Percentiles rank a stretch among this genome's conserved stretches.
phyloP scores from a whole-genome alignment of 2,888 invertebrate species.

The Phalangium opilio region DNA sequence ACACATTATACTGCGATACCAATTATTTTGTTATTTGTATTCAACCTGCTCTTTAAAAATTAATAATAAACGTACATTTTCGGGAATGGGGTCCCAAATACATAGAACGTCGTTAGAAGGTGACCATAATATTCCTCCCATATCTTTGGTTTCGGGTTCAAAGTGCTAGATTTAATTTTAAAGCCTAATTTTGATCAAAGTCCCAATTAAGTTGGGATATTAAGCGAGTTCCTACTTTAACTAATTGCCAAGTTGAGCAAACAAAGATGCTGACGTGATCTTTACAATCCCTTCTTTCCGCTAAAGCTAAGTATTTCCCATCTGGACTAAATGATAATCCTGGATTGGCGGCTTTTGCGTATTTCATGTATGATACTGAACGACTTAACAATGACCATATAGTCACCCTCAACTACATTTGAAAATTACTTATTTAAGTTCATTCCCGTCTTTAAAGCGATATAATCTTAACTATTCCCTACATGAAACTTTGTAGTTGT shows the following conservation, averaged over 20 bases:
- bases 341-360: conserved; percentile 30
- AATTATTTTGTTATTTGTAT: background rate
- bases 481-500: conserved; percentile 39
- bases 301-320: conserved; percentile 33
- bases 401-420: conserved; percentile 31
- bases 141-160: conserved; percentile 31
- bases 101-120: conserved; percentile 29
- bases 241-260: conserved; percentile 29
- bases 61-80: conserved; percentile 15
- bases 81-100: conserved; percentile 30
- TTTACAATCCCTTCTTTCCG: conserved; percentile 33
- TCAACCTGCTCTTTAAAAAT: conserved; percentile 12
- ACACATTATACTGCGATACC: conserved; percentile 27
- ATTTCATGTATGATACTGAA: conserved; percentile 33
- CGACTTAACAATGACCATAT: conserved; percentile 35
- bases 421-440: background rate
- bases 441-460: too few species aligned
- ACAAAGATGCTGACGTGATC: conserved; percentile 27
- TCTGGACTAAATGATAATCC: conserved; percentile 28
- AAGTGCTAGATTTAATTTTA: conserved; percentile 26
- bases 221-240: conserved; percentile 25
- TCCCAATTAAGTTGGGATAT: too few species aligned
- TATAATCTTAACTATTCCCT: conserved; percentile 10
- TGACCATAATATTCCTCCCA: conserved; percentile 32
- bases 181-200: background rate